Percentiles rank a stretch among this genome's conserved stretches.
These are phyloP conservation scores for Pristionchus maxplancki DNA, from an alignment of 2,888 invertebrate species.

Conservation along the genomic window DNA sequence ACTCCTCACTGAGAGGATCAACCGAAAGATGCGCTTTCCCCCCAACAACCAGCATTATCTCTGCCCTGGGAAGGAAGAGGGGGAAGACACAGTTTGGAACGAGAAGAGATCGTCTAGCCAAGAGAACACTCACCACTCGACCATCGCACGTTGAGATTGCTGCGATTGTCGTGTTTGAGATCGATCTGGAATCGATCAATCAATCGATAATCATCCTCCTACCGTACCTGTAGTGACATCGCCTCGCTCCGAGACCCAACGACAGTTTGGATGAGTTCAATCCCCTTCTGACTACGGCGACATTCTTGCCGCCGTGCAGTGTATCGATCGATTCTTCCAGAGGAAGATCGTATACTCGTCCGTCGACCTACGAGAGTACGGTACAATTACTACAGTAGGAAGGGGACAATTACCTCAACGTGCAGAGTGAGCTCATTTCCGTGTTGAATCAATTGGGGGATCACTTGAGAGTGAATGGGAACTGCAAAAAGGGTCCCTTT, in stretches of 20 bases:
- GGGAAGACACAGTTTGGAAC: no score
- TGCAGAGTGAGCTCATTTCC: neutral
- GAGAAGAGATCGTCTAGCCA: neutral
- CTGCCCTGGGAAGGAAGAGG: no score
- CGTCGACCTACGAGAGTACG: constrained; percentile 34
- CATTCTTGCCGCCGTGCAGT: constrained; percentile 33
- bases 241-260: neutral
- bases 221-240: constrained; percentile 49
- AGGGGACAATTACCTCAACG: constrained; percentile 1
- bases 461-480: constrained; percentile 63
- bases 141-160: constrained; percentile 76
- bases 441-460: constrained; percentile 56
- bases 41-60: constrained; percentile 43
- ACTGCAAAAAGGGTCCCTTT: constrained; percentile 57
- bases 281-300: neutral
- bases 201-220: no score
- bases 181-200: constrained; percentile 68
- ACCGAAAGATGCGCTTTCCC: constrained; percentile 15
- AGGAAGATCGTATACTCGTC: constrained; percentile 59
- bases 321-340: constrained; percentile 54
- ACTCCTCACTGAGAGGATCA: constrained; percentile 27
- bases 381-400: neutral
- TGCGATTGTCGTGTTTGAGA: constrained; percentile 70
- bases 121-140: constrained; percentile 64
- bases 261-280: constrained; percentile 30